Evolutionary conservation across 2,888 invertebrate genomes (phyloP), one percentile per base, ranked within the genome.

Genomic region (Leptogaster cylindrica): DNA sequence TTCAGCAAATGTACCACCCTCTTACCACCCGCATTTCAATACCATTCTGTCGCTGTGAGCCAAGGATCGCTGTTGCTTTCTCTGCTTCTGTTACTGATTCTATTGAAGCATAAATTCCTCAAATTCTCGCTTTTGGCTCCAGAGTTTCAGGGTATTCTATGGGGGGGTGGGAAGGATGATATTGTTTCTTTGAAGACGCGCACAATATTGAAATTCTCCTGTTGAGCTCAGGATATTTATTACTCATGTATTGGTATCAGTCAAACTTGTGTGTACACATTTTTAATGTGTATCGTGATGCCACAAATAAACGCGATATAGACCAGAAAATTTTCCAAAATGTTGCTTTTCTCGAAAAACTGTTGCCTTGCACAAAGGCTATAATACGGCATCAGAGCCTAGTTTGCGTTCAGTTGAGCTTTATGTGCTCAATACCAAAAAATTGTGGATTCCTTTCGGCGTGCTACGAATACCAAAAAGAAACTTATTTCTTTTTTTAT

Each of bases 191-290:
- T 55, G 39, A 55, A 39, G 55, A 55, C 23, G 55, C 55, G 36
- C 55, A 33, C 55, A 55, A 55, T 55, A 55, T 55, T 55, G 55
- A 55, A 55, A 55, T 55, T 55, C 55, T 55, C 55, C 36, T 55
- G 55, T 55, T 55, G 55, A 55, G 23, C 55, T 36, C 36, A n/a
- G 55, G 55, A 23, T 55, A 55, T 55, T 55, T 55, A 55, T 55
- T 36, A 31, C 39, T 36, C 39, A 16, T 31, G 14, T 55, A 39
- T 25, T 36, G 33, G 55, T 23, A 39, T 39, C 36, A 55, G 55
- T 55, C 7, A 23, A 23, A n/a, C n/a, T n/a, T n/a, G n/a, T n/a
- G n/a, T n/a, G n/a, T n/a, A n/a, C n/a, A n/a, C n/a, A n/a, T n/a
- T n/a, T n/a, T n/a, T n/a, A n/a, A n/a, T n/a, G n/a, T n/a, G n/a